Evolutionary conservation across 1,140 invertebrate genomes (phyloP).

Genomic region (Ceratoteleas bidentatus): DNA sequence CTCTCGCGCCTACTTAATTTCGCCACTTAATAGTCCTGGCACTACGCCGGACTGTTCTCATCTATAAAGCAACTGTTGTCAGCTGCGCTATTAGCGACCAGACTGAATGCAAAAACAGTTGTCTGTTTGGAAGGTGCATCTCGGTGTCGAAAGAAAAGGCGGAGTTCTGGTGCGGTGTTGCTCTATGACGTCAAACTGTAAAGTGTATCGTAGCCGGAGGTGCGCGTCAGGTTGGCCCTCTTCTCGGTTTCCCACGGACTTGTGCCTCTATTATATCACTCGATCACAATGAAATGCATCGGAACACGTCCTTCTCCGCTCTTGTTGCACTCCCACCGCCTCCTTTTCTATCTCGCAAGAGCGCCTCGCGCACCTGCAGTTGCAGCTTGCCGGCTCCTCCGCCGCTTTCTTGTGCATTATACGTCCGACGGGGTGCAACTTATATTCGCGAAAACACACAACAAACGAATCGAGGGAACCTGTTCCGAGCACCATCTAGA

Average conservation of each 20-base stretch:
- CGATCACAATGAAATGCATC: constrained; percentile 77
- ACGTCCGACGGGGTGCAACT: constrained; percentile 44
- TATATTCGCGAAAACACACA: constrained; percentile 39
- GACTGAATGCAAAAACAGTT: constrained; percentile 47
- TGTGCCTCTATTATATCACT: constrained; percentile 78
- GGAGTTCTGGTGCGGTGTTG: constrained; percentile 56
- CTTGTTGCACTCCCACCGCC: constrained; percentile 14
- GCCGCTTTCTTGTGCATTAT: constrained; percentile 32
- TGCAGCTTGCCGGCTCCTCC: constrained; percentile 55
- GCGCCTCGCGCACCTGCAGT: constrained; percentile 47
- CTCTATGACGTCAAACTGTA: constrained; percentile 69
- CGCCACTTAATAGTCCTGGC: neutral
- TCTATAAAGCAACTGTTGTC: constrained; percentile 32
- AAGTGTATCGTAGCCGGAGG: constrained; percentile 72
- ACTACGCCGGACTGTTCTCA: constrained; percentile 19
- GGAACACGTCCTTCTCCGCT: constrained; percentile 52
- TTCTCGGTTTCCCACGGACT: constrained; percentile 78
- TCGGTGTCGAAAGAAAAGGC: constrained; percentile 54
- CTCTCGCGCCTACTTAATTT: constrained; percentile 15
- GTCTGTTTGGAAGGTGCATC: constrained; percentile 49
- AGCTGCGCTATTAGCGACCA: constrained; percentile 44
- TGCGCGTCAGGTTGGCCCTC: constrained; percentile 77
- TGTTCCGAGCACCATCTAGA: constrained; percentile 37
- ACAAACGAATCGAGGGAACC: constrained; percentile 35
- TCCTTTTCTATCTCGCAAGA: constrained; percentile 44